Evolutionary conservation across 2,113 vertebrate species (phyloP).

Genomic region (Marmota monax): DNA sequence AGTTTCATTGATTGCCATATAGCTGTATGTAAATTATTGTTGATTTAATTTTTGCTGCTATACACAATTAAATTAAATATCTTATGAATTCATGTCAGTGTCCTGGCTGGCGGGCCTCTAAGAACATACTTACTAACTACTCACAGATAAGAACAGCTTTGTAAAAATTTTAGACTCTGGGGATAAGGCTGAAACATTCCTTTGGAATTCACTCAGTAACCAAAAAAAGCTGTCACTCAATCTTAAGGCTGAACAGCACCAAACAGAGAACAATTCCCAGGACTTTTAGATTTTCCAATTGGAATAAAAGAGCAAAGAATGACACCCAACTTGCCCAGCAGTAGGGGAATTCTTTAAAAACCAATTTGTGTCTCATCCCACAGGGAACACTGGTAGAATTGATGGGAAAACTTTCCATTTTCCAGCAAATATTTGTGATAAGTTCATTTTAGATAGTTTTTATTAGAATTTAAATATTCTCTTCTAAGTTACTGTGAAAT

Average conservation of each 20-base stretch:
- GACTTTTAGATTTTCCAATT: background rate
- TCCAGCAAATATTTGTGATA: background rate
- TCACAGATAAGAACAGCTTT: background rate
- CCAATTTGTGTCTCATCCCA: too few species aligned
- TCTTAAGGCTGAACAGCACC: background rate
- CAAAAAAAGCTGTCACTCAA: background rate
- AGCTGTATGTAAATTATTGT: background rate
- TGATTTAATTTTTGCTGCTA: slow-evolving; percentile 13
- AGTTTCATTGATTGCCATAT: background rate
- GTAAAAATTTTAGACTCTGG: background rate
- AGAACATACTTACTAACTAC: background rate
- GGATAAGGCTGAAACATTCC: too few species aligned
- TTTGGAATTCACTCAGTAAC: background rate
- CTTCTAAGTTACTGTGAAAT: background rate
- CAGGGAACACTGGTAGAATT: background rate
- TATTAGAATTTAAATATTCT: background rate
- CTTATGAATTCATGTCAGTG: background rate
- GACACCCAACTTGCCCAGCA: background rate
- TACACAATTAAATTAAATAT: slow-evolving; percentile 2
- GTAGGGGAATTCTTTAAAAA: background rate
- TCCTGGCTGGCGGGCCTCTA: background rate
- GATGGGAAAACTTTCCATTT: background rate
- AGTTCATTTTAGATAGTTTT: background rate
- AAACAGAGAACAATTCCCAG: rapidly evolving
- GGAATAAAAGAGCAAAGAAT: background rate